Evolutionary conservation across 1,140 invertebrate genomes (phyloP).

Genomic region (Doryteuthis pealeii): DNA sequence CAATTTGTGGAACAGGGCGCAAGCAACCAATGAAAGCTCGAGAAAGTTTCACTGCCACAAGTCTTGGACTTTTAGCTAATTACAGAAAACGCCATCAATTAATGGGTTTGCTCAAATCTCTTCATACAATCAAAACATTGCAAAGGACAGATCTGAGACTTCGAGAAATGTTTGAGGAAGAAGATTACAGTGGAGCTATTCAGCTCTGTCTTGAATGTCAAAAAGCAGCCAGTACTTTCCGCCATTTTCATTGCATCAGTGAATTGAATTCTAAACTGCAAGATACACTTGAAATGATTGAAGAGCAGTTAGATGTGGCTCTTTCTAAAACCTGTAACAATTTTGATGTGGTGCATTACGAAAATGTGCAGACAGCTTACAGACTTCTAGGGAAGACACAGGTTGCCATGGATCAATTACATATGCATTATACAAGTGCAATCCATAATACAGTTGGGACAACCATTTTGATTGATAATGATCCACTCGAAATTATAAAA

Average conservation of each 20-base stretch:
- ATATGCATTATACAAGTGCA: constrained; percentile 92
- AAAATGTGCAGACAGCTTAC: constrained; percentile 81
- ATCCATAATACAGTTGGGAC: constrained; percentile 88
- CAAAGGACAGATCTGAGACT: constrained; percentile 81
- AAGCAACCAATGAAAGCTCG: constrained; percentile 71
- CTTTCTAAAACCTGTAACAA: constrained; percentile 71
- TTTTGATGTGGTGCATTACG: constrained; percentile 54
- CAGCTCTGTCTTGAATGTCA: constrained; percentile 86
- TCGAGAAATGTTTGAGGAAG: constrained; percentile 77
- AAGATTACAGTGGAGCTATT: constrained; percentile 88
- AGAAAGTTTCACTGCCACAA: constrained; percentile 79
- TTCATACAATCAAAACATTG: constrained; percentile 82
- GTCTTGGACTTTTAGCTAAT: constrained; percentile 83
- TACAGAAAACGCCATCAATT: constrained; percentile 82
- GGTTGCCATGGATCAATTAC: constrained; percentile 88
- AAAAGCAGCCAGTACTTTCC: constrained; percentile 69
- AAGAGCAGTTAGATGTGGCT: constrained; percentile 87
- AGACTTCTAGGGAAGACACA: constrained; percentile 65
- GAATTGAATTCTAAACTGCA: constrained; percentile 77
- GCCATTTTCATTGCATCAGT: constrained; percentile 61
- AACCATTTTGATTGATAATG: constrained; percentile 65
- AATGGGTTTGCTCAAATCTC: constrained; percentile 73
- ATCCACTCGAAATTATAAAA: constrained; percentile 70
- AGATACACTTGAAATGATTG: constrained; percentile 87
- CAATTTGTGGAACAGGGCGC: too few relatives aligned